Evolutionary conservation across 2,113 vertebrate genomes (phyloP), one percentile per base, ranked within the genome.

Genomic region (Myotis lucifugus): DNA sequence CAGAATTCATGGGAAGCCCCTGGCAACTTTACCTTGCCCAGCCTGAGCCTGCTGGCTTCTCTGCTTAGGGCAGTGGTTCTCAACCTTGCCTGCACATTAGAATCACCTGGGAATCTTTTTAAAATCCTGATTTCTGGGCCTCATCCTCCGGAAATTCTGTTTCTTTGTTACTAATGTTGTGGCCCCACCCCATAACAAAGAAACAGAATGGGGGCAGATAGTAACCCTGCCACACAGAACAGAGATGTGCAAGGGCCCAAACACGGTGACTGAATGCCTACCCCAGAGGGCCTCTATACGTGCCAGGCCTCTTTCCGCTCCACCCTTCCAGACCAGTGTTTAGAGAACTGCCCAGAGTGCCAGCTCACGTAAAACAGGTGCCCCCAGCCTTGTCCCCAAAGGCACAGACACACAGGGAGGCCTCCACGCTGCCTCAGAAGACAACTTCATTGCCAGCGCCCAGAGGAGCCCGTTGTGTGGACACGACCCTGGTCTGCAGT

Each of bases 401-500:
- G 89, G 76, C 66, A 56, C 82, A 95, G 42, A 87, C 82, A 92
- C 79, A 78, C 2, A 2, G 82, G 95, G 52, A 91, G 67, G 66
- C 18, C 73, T 67, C 83, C 72, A 61, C n/a, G 50, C 84, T 48
- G 25, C 67, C 78, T 70, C 46, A 5, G 12, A 88, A 85, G 52
- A 93, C 0, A 81, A 70, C 48, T 83, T 79, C 89, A 50, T 69
- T 72, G 54, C 48, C 52, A n/a, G 76, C 70, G 87, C 74, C 46
- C 84, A 6, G 25, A 84, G 74, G 74, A 96, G 64, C 34, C 4
- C 69, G 94, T 96, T 93, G 89, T 94, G 93, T 87, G 52, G 52
- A 74, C 79, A 19, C 0, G 5, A 50, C 74, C 21, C 72, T 17
- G n/a, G 88, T 52, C 85, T n/a, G 32, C 19, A 27, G 34, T 64